Base-by-base conservation (phyloP, 2,113 vertebrate genomes). In the Conger conger region DNA sequence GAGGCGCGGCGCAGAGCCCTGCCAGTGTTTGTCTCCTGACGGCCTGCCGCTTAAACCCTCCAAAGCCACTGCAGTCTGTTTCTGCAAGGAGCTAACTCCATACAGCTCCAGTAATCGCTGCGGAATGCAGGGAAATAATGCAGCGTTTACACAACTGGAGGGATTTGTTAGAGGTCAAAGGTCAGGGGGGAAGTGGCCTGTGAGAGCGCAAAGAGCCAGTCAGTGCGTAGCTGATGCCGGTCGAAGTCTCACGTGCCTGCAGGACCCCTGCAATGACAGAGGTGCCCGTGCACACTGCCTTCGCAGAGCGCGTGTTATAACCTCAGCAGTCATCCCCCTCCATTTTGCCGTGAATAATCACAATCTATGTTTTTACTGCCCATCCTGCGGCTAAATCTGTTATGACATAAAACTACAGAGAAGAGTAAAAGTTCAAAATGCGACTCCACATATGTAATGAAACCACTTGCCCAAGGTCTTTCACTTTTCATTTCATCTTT, bases 111-210 rank as follows among this genome's bases (percentile, higher is more conserved):
- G 54, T 91, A 90, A 91, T 92, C 90, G 86, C 73, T 60, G 53
- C 79, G 89, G 89, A 90, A 91, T 91, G 89, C 20, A 30, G 73
- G 23, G 85, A 87, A 91, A 90, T 88, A 89, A 36, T 76, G 80
- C 79, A 20, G n/a, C 63, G 79, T 89, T 85, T 87, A 89, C 82
- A 88, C 82, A 86, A 86, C 82, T 86, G 57, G 23, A 63, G 57
- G 57, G 57, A 63, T 63, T 27, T 63, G 57, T 63, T 27, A 27
- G 57, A 27, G 57, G 57, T 63, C 57, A 63, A 63, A 63, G 57
- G 57, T 63, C 57, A 63, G 23, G 57, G 27, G 57, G 57, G 20
- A 1, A 4, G 13, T 20, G 18, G 57, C 23, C 23, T 2, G 23
- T 23, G 57, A 63, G 57, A 20, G 23, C 57, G 8, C 4, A 8